phyloP scores from a whole-genome alignment of 2,888 invertebrate genomes.

The Globia sparganii region DNA sequence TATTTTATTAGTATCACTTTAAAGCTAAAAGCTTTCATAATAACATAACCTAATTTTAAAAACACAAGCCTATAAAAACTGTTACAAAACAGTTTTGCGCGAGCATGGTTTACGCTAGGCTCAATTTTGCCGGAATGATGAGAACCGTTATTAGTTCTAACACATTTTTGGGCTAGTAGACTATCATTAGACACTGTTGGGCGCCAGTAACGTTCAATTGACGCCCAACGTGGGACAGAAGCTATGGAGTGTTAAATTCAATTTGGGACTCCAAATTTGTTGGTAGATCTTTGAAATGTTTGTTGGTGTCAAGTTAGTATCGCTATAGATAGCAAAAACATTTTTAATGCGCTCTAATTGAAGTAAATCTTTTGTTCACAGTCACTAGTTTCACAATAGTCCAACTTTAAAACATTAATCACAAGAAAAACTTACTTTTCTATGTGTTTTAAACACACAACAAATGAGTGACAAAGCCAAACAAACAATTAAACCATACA shows the following conservation, averaged over 20 bases:
- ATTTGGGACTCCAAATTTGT: constrained; percentile 14
- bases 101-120: constrained; percentile 28
- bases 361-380: not conserved
- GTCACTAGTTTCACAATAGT: not conserved
- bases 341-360: not conserved
- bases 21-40: not conserved
- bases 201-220: constrained; percentile 47
- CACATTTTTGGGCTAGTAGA: constrained; percentile 43
- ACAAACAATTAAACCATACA: constrained; percentile 40
- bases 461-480: constrained; percentile 19
- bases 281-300: not conserved
- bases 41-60: constrained; percentile 1
- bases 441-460: constrained; percentile 11
- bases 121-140: constrained; percentile 33
- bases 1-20: not conserved
- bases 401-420: not conserved
- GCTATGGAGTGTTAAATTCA: constrained; percentile 26
- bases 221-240: constrained; percentile 35
- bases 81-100: constrained; percentile 25
- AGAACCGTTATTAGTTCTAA: constrained; percentile 30
- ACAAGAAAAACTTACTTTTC: not conserved
- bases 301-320: constrained; percentile 4
- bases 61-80: not conserved
- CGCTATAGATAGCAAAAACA: not conserved
- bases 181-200: constrained; percentile 49